Conservation (phyloP, 2,797 vertebrate genomes). For the Alcedo quadribrachys region DNA sequence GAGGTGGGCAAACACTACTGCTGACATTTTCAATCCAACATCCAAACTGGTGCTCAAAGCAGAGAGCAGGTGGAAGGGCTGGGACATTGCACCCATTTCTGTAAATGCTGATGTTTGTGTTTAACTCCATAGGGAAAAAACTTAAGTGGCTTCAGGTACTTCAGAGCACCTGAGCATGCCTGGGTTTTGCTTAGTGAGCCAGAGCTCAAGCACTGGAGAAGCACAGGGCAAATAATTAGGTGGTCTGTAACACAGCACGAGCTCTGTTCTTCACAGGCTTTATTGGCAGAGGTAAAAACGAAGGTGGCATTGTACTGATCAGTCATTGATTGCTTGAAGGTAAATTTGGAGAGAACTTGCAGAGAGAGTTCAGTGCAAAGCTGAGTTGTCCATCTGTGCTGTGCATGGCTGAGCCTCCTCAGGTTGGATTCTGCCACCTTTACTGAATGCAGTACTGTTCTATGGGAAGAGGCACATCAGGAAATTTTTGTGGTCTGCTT, state of each 20-base stretch:
- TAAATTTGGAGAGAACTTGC: not conserved
- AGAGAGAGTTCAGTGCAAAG: not conserved
- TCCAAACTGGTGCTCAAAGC: not conserved
- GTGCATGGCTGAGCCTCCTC: not conserved
- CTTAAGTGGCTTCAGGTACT: not conserved
- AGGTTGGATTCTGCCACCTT: not conserved
- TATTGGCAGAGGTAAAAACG: not conserved
- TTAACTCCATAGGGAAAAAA: not conserved
- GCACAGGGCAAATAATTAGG: not conserved
- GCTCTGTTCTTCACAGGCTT: not conserved
- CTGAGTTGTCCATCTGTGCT: not conserved
- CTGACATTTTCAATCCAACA: not conserved
- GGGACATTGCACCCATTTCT: not conserved
- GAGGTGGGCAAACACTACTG: not conserved
- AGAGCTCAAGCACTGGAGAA: not conserved
- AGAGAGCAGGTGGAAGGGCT: not conserved
- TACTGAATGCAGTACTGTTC: not conserved
- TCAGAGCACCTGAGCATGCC: not conserved
- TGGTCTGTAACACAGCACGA: not conserved
- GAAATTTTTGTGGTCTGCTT: not conserved
- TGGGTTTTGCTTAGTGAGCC: not conserved
- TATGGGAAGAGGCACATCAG: not conserved
- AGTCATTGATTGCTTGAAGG: not conserved
- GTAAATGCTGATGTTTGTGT: not conserved
- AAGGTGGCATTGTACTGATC: not conserved